Evolutionary conservation across 2,797 vertebrate genomes (phyloP).

Genomic region (Epinephelus awoara): DNA sequence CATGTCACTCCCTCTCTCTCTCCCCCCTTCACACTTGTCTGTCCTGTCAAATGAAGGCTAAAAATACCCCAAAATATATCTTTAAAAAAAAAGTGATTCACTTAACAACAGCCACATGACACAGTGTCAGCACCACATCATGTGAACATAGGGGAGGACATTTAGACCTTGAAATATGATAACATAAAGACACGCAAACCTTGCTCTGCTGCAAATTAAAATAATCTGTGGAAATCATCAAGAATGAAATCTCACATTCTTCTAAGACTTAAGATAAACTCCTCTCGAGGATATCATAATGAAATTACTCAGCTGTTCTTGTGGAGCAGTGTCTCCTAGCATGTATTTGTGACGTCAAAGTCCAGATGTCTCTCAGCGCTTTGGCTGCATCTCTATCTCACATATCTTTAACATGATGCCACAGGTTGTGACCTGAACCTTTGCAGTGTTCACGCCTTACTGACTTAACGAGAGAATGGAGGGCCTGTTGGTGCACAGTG

Average conservation of each 20-base stretch:
- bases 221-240: constrained; percentile 21
- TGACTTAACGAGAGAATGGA: no score
- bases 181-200: constrained; percentile 7
- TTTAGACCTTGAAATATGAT: constrained; percentile 27
- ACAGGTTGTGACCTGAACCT: not conserved
- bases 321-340: no score
- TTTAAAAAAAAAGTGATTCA: not conserved
- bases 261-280: constrained; percentile 21
- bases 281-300: constrained; percentile 1
- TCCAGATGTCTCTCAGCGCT: not conserved
- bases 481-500: no score
- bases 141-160: not conserved
- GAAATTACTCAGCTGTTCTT: constrained; percentile 31
- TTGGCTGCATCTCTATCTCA: not conserved
- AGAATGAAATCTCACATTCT: constrained; percentile 14
- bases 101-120: constrained; percentile 28
- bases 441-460: not conserved
- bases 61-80: no score
- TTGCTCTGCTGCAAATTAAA: not conserved
- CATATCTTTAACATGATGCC: not conserved
- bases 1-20: no score
- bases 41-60: no score
- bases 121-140: constrained; percentile 10
- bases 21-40: no score
- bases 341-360: no score